These are phyloP conservation scores for Ctenopoma kingsleyae DNA, from an alignment of 2,797 vertebrate species.

Conservation along the genomic window DNA sequence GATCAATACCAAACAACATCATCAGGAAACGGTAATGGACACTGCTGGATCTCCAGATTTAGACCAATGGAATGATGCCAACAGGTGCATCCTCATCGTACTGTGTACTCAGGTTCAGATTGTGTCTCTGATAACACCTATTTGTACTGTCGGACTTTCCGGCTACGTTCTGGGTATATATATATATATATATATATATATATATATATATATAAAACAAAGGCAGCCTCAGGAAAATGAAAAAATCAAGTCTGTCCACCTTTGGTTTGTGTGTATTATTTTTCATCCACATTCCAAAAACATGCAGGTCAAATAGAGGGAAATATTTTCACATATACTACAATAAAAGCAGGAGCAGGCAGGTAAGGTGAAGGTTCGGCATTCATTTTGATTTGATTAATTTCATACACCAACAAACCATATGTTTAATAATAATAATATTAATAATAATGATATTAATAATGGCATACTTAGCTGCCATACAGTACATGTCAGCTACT, in stretches of 20 bases:
- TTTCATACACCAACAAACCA: neutral
- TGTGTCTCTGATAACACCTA: conserved; percentile 8
- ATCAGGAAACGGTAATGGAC: conserved; percentile 52
- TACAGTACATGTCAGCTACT: too few relatives aligned
- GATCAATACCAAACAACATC: conserved; percentile 52
- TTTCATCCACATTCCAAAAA: conserved; percentile 1
- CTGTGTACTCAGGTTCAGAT: conserved; percentile 4
- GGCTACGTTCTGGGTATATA: neutral
- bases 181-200: neutral
- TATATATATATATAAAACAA: conserved; percentile 2
- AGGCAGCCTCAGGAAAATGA: neutral
- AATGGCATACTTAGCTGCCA: too few relatives aligned
- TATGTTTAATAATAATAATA: neutral
- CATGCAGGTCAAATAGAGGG: neutral
- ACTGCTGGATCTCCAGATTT: conserved; percentile 50
- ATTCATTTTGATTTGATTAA: neutral
- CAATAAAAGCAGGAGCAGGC: neutral
- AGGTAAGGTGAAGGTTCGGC: neutral
- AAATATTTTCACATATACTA: too few relatives aligned
- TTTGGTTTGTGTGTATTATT: neutral
- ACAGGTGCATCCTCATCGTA: conserved; percentile 25
- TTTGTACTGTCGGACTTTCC: conserved; percentile 2
- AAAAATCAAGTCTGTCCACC: neutral
- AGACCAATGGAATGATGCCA: conserved; percentile 38
- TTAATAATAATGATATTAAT: neutral